These are phyloP conservation scores for Sminthurinus aureus DNA, from an alignment of 2,888 invertebrate genomes.

Conservation along the genomic window DNA sequence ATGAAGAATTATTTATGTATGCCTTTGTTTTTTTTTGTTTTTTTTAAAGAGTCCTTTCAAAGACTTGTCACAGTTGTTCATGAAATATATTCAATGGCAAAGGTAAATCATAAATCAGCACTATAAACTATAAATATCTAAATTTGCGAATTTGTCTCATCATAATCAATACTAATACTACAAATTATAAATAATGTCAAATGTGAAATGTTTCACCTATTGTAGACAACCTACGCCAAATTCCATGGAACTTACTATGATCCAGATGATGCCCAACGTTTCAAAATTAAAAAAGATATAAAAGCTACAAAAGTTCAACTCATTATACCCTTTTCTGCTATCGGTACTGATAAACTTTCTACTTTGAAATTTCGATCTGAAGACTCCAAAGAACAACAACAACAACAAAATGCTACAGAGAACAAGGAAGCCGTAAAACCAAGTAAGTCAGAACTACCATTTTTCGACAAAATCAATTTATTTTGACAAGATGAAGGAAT, in stretches of 20 bases:
- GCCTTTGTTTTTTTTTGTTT: too few species aligned
- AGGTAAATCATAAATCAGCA: neutral
- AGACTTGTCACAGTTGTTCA: conserved; percentile 6
- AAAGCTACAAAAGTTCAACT: conserved; percentile 10
- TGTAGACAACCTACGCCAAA: neutral
- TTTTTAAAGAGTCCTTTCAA: neutral
- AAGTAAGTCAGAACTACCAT: too few species aligned
- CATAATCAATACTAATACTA: too few species aligned
- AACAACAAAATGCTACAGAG: too few species aligned
- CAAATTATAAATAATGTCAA: neutral
- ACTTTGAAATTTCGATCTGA: conserved; percentile 10
- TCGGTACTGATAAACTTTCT: neutral
- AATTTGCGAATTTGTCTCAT: too few species aligned
- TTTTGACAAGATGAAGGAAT: too few species aligned
- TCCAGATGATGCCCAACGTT: conserved; percentile 5
- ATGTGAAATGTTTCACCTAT: neutral
- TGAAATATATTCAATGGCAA: conserved; percentile 14
- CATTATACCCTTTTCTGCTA: neutral
- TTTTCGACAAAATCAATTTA: too few species aligned
- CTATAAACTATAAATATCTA: too few species aligned
- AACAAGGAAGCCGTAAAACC: too few species aligned
- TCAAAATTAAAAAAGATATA: conserved; percentile 6
- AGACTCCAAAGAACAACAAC: too few species aligned
- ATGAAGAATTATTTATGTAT: too few species aligned
- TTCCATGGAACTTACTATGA: conserved; percentile 18